These are phyloP conservation scores for Paramacrobiotus metropolitanus DNA, from an alignment of 1,140 invertebrate species.

Conservation along the genomic window DNA sequence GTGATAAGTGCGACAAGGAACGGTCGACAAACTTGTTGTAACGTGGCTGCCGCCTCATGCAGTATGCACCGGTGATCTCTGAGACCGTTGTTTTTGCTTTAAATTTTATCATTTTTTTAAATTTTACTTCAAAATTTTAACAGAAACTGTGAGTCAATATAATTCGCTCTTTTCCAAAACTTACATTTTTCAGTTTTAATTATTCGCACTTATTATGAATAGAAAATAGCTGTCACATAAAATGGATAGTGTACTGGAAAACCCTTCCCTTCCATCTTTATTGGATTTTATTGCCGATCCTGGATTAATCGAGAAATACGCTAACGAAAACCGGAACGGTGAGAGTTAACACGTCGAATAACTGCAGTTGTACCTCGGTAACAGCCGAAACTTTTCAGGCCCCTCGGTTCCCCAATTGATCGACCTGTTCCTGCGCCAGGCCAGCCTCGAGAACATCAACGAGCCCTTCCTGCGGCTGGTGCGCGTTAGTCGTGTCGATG, in stretches of 20 bases:
- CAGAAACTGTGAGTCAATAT: too few species aligned
- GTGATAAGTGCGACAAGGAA: too few species aligned
- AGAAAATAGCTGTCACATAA: too few species aligned
- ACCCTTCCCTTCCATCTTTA: background rate
- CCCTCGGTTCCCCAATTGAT: background rate
- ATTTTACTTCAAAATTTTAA: too few species aligned
- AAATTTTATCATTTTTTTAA: too few species aligned
- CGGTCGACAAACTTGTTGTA: too few species aligned
- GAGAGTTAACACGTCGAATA: background rate
- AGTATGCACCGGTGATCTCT: too few species aligned
- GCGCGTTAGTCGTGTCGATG: background rate
- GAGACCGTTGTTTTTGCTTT: too few species aligned
- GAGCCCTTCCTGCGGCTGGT: background rate
- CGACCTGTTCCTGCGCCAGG: background rate
- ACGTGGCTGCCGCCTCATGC: too few species aligned
- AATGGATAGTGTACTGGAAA: background rate
- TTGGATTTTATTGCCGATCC: background rate
- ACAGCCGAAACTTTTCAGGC: background rate
- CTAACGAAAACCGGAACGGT: background rate
- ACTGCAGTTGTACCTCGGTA: background rate
- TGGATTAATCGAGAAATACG: background rate
- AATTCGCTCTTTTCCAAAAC: too few species aligned
- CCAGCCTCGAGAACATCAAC: background rate
- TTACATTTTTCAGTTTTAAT: too few species aligned
- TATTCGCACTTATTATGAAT: too few species aligned